Conservation (phyloP, 2,113 vertebrate species). For the Physeter macrocephalus region DNA sequence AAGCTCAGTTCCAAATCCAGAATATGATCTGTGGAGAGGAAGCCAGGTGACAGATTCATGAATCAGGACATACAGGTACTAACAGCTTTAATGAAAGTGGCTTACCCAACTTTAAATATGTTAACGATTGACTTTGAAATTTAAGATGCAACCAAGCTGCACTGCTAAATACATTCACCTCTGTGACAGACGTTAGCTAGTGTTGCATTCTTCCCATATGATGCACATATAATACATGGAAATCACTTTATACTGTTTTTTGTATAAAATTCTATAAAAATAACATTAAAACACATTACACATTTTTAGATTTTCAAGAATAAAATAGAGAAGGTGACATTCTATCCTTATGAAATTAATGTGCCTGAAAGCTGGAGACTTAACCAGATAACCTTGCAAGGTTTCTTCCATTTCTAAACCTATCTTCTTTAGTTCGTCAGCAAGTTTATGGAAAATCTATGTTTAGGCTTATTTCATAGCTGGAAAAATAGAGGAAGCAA, state of each 20-base stretch:
- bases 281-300: neutral
- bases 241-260: neutral
- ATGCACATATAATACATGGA: neutral
- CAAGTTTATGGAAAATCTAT: constrained; percentile 39
- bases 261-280: constrained; percentile 13
- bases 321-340: neutral
- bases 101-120: neutral
- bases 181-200: neutral
- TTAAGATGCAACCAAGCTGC: neutral
- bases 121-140: neutral
- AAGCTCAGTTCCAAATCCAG: neutral
- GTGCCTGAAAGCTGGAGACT: neutral
- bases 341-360: neutral
- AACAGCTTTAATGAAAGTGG: neutral
- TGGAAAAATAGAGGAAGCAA: constrained; percentile 53
- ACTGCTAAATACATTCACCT: neutral
- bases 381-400: constrained; percentile 21
- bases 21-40: neutral
- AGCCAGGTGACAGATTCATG: neutral
- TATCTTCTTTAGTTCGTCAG: constrained; percentile 15
- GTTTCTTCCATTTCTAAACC: neutral
- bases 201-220: neutral
- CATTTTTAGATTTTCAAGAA: neutral
- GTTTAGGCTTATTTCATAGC: constrained; percentile 57
- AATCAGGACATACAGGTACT: neutral